phyloP scores from a whole-genome alignment of 1,140 invertebrate genomes.

The Hyphantria cunea region DNA sequence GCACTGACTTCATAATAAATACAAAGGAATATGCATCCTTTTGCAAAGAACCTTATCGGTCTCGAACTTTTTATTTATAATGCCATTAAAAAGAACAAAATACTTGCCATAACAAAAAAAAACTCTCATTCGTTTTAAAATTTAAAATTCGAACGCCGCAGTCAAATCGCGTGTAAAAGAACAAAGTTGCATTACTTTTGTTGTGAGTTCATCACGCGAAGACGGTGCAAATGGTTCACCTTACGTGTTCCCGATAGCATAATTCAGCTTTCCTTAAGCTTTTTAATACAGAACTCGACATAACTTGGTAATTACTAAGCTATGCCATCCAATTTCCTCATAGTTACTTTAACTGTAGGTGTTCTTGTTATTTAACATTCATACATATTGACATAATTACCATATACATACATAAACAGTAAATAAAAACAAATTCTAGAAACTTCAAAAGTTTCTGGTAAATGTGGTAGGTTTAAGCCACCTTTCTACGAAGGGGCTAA shows the following conservation, averaged over 20 bases:
- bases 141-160: conserved; percentile 23
- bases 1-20: too few species aligned
- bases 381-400: too few species aligned
- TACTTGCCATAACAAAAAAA: too few species aligned
- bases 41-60: too few species aligned
- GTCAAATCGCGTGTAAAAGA: conserved; percentile 23
- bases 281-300: conserved; percentile 14
- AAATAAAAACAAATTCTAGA: too few species aligned
- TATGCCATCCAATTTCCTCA: conserved; percentile 12
- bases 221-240: conserved; percentile 22
- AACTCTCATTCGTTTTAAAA: conserved; percentile 2
- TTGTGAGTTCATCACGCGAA: conserved; percentile 30
- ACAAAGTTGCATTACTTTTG: conserved; percentile 26
- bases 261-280: conserved; percentile 20
- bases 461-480: too few species aligned
- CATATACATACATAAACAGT: too few species aligned
- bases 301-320: conserved; percentile 21
- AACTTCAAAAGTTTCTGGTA: too few species aligned
- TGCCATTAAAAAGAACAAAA: too few species aligned
- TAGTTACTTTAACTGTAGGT: background rate
- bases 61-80: too few species aligned
- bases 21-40: too few species aligned
- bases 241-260: conserved; percentile 23
- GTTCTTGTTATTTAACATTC: background rate
- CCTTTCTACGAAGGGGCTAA: too few species aligned